phyloP scores from a whole-genome alignment of 2,797 vertebrate species.

The Lindbergichthys nudifrons region DNA sequence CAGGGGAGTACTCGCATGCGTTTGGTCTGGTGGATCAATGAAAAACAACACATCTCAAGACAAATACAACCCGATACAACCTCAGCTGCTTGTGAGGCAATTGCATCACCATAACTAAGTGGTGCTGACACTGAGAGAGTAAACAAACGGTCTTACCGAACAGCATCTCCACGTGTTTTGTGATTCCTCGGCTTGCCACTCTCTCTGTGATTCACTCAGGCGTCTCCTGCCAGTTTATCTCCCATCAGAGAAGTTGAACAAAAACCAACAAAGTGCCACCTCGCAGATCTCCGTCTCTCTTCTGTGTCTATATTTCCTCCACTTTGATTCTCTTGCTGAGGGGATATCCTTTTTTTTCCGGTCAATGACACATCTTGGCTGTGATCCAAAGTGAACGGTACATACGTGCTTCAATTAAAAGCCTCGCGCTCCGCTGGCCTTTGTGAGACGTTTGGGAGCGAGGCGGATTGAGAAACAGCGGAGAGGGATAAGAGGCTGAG shows the following conservation, averaged over 20 bases:
- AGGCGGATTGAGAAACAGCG: slow-evolving; percentile 18
- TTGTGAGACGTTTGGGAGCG: slow-evolving; percentile 49
- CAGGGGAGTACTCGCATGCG: slow-evolving; percentile 30
- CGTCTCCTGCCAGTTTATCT: slow-evolving; percentile 48
- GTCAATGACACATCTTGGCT: slow-evolving; percentile 70
- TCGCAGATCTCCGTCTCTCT: slow-evolving; percentile 19
- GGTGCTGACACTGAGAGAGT: slow-evolving; percentile 4
- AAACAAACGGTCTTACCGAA: slow-evolving; percentile 73
- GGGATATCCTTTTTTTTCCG: slow-evolving; percentile 49
- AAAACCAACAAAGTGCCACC: slow-evolving; percentile 47
- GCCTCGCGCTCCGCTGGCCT: slow-evolving; percentile 75
- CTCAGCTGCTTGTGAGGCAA: background rate
- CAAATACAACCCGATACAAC: slow-evolving; percentile 18
- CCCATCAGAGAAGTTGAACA: slow-evolving; percentile 67
- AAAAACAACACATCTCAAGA: slow-evolving; percentile 12
- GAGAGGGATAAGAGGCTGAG: slow-evolving; percentile 48
- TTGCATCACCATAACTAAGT: slow-evolving; percentile 10
- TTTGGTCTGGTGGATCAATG: slow-evolving; percentile 21
- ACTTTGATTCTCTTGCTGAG: slow-evolving; percentile 42
- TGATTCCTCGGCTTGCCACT: slow-evolving; percentile 48
- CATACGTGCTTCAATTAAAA: slow-evolving; percentile 81
- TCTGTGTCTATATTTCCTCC: slow-evolving; percentile 18
- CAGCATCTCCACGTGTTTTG: slow-evolving; percentile 75
- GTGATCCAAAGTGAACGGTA: slow-evolving; percentile 64
- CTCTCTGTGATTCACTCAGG: slow-evolving; percentile 42